Percentiles rank a stretch among this genome's conserved stretches.
These are phyloP conservation scores for Pantherophis guttatus DNA, from an alignment of 2,113 vertebrate species.

Conservation along the genomic window DNA sequence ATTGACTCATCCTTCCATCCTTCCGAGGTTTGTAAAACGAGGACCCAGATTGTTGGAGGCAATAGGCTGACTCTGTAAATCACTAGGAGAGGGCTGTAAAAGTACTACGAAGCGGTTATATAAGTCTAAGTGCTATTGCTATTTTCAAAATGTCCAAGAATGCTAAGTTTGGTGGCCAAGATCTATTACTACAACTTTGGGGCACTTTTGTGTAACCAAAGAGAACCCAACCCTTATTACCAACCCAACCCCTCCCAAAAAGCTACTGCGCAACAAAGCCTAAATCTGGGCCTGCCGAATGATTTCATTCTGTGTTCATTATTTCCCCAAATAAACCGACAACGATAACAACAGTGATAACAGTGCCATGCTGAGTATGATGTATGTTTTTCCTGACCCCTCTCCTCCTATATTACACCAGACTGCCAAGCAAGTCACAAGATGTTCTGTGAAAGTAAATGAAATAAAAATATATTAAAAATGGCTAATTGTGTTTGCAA, in stretches of 20 bases:
- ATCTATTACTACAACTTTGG: too few species aligned
- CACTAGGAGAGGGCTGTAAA: not conserved
- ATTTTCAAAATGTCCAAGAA: not conserved
- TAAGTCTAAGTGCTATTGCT: not conserved
- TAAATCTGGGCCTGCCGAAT: not conserved
- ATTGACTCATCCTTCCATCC: not conserved
- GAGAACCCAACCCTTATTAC: not conserved
- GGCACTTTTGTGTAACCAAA: not conserved
- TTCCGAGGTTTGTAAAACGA: not conserved
- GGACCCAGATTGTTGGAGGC: not conserved
- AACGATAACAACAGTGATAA: conserved; percentile 23
- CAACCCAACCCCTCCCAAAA: too few species aligned
- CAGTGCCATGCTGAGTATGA: conserved; percentile 19
- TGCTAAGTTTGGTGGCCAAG: not conserved
- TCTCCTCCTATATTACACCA: conserved; percentile 6
- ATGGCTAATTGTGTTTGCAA: conserved; percentile 54
- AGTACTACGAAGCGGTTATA: not conserved
- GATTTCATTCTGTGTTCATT: conserved; percentile 18
- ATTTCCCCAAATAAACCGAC: conserved; percentile 9
- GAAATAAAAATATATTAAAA: conserved; percentile 28
- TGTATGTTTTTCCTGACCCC: conserved; percentile 13
- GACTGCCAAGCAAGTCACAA: conserved; percentile 11
- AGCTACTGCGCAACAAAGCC: not conserved
- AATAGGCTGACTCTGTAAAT: not conserved
- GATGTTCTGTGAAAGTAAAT: conserved; percentile 3